A percentile compares a stretch with the other conserved stretches of the same genome.
Conservation (phyloP, 2,888 invertebrate genomes). For the Thymelicus acteon region DNA sequence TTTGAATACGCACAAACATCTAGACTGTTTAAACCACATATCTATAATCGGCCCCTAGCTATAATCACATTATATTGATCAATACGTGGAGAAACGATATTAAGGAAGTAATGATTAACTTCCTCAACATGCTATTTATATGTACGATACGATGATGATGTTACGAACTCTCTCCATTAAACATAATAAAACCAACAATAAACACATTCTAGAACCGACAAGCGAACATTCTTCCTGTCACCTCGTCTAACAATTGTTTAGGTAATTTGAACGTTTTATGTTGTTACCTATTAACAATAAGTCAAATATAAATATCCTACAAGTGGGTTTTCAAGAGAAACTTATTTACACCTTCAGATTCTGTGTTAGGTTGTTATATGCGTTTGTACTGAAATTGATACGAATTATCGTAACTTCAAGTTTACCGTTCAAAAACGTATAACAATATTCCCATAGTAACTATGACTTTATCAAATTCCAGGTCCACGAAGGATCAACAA, state of each 20-base stretch:
- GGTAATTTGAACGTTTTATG: neutral
- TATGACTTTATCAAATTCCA: conserved; percentile 40
- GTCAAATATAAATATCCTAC: too few species aligned
- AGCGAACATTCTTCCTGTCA: conserved; percentile 1
- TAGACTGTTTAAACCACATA: too few species aligned
- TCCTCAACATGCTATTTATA: conserved; percentile 27
- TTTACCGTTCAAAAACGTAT: neutral
- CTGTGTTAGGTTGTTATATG: too few species aligned
- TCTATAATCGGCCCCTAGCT: neutral
- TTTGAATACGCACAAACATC: too few species aligned
- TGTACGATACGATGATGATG: conserved; percentile 24
- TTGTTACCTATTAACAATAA: neutral
- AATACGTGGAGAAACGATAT: conserved; percentile 26
- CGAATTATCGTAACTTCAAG: too few species aligned
- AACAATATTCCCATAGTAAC: neutral
- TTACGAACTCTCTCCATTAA: conserved; percentile 29
- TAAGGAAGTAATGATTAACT: conserved; percentile 32
- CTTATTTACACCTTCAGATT: too few species aligned
- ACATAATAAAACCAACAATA: conserved; percentile 21
- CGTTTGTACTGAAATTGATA: too few species aligned
- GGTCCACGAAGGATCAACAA: conserved; percentile 39
- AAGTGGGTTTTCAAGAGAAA: too few species aligned
- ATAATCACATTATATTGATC: neutral
- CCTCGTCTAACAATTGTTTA: neutral
- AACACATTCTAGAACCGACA: conserved; percentile 24